phyloP scores from a whole-genome alignment of 2,888 invertebrate species.

The Neuroscelio doddi region DNA sequence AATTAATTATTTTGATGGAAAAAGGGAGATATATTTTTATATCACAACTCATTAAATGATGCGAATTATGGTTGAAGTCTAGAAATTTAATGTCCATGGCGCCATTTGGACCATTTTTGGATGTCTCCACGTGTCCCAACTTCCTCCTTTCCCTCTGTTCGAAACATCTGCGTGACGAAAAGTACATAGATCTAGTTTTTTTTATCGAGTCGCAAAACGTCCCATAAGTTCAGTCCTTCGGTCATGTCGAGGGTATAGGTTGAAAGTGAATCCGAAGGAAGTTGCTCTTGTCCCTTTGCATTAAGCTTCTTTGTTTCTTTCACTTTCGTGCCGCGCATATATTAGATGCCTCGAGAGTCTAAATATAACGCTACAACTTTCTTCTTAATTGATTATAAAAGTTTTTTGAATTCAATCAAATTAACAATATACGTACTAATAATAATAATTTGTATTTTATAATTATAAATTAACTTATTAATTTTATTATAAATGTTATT shows the following conservation, averaged over 20 bases:
- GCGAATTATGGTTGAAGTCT: conserved; percentile 11
- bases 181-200: conserved; percentile 50
- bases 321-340: conserved; percentile 1
- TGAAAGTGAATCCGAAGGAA: conserved; percentile 15
- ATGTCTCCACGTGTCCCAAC: conserved; percentile 8
- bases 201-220: conserved; percentile 49
- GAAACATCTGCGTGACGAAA: conserved; percentile 55
- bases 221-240: conserved; percentile 32
- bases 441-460: too few species aligned
- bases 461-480: too few species aligned
- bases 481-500: too few species aligned
- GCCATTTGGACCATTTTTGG: conserved; percentile 28
- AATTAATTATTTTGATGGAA: too few species aligned
- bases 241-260: conserved; percentile 12
- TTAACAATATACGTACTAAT: too few species aligned
- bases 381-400: too few species aligned
- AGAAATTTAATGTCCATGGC: conserved; percentile 14
- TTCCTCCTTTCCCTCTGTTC: conserved; percentile 32
- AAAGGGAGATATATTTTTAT: too few species aligned
- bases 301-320: conserved; percentile 7
- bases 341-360: neutral
- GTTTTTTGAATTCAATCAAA: too few species aligned
- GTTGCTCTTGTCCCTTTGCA: conserved; percentile 9
- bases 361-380: too few species aligned
- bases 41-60: conserved; percentile 32